A percentile compares a stretch with the other conserved stretches of the same genome.
These are phyloP conservation scores for Gavialis gangeticus DNA, from an alignment of 2,113 vertebrate genomes.

Conservation along the genomic window DNA sequence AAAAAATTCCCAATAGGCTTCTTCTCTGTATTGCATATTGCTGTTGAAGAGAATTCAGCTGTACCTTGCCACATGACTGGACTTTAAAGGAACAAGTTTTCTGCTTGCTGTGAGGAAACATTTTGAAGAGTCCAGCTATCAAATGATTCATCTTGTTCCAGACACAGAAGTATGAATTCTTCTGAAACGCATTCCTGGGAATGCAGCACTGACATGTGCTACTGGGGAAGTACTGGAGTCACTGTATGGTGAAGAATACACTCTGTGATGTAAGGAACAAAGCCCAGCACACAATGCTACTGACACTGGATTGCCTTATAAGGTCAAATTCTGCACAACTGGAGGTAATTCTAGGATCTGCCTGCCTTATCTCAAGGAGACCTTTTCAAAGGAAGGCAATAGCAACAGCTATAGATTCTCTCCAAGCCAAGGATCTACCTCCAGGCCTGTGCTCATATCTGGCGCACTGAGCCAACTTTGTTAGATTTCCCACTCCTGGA, in stretches of 20 bases:
- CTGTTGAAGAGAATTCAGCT: not conserved
- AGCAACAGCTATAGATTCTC: not conserved
- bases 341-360: not conserved
- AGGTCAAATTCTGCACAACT: not conserved
- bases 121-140: not conserved
- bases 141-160: not conserved
- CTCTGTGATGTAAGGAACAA: slow-evolving; percentile 28
- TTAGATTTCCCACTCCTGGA: not conserved
- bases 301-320: not conserved
- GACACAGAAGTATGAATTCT: not conserved
- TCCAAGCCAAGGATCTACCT: not conserved
- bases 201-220: too few species aligned
- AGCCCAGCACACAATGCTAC: not conserved
- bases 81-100: not conserved
- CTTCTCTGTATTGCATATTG: not conserved
- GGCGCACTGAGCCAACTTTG: not conserved
- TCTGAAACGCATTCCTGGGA: not conserved
- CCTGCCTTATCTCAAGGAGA: not conserved
- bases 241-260: not conserved
- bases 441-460: not conserved
- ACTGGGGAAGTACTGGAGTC: not conserved
- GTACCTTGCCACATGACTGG: not conserved
- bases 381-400: not conserved
- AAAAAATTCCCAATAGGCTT: not conserved
- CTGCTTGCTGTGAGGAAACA: not conserved